These are phyloP conservation scores for Gephyroberyx darwinii DNA, from an alignment of 2,797 vertebrate species.

Conservation along the genomic window DNA sequence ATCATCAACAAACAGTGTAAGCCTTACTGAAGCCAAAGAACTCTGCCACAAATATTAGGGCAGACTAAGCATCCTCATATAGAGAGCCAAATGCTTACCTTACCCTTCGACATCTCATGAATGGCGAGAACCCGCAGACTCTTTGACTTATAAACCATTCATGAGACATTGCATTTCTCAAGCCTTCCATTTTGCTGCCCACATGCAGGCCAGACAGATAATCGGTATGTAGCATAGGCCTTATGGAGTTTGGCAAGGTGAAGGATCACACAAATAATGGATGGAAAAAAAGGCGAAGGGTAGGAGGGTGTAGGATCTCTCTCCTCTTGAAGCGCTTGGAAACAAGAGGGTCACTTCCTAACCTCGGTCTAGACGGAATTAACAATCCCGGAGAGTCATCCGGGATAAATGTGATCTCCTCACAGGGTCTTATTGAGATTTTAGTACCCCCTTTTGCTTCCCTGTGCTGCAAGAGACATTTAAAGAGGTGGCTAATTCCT, in stretches of 20 bases:
- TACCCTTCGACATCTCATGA: slow-evolving; percentile 28
- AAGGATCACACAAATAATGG: slow-evolving; percentile 35
- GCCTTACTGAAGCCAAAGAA: neutral
- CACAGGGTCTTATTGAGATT: slow-evolving; percentile 50
- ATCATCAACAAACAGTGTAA: neutral
- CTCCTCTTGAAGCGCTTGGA: slow-evolving; percentile 41
- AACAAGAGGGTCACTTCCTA: slow-evolving; percentile 59
- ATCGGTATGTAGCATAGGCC: slow-evolving; percentile 4
- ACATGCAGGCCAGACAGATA: slow-evolving; percentile 29
- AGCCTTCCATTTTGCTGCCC: slow-evolving; percentile 11
- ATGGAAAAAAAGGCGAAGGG: slow-evolving; percentile 42
- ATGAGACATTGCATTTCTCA: slow-evolving; percentile 32
- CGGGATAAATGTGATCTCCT: slow-evolving; percentile 64
- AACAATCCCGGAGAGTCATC: slow-evolving; percentile 62
- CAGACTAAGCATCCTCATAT: neutral
- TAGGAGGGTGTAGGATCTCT: slow-evolving; percentile 27
- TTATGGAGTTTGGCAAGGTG: slow-evolving; percentile 37
- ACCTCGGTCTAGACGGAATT: slow-evolving; percentile 76
- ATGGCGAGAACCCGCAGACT: slow-evolving; percentile 34
- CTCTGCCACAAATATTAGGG: neutral
- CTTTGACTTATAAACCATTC: slow-evolving; percentile 47
- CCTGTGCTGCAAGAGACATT: slow-evolving; percentile 30
- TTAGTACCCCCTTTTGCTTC: slow-evolving; percentile 14
- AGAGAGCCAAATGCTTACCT: neutral
- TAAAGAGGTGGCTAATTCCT: slow-evolving; percentile 51